These are phyloP conservation scores for Macrostomum lignano DNA, from an alignment of 1,140 invertebrate species.

Conservation along the genomic window DNA sequence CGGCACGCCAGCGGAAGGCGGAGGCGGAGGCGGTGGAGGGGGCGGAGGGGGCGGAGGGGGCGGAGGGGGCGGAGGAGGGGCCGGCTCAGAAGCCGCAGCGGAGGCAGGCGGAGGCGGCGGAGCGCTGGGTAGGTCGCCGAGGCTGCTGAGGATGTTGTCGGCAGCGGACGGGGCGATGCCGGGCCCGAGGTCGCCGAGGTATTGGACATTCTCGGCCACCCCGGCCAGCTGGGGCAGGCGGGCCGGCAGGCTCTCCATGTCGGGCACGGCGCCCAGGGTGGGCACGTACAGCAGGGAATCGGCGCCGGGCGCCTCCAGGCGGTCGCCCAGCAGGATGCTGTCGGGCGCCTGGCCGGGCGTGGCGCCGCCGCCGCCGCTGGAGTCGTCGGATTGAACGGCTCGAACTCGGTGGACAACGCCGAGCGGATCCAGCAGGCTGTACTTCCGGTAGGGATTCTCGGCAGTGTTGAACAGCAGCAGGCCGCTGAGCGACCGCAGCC, in stretches of 20 bases:
- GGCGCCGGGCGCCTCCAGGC: conserved; percentile 34
- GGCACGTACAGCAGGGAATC: conserved; percentile 58
- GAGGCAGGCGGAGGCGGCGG: too few species aligned
- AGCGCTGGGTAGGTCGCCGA: too few species aligned
- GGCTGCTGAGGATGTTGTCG: too few species aligned
- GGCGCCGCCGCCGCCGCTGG: conserved; percentile 22
- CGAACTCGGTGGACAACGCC: too few species aligned
- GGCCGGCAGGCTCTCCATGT: conserved; percentile 51
- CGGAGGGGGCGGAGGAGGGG: too few species aligned
- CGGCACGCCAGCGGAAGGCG: too few species aligned
- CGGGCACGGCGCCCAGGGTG: conserved; percentile 47
- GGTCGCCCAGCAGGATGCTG: conserved; percentile 40
- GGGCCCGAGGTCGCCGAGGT: conserved; percentile 36
- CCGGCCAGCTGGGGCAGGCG: conserved; percentile 56
- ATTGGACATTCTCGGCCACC: conserved; percentile 54
- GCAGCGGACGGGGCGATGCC: conserved; percentile 49
- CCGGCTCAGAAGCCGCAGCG: too few species aligned
- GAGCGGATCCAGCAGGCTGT: conserved; percentile 32
- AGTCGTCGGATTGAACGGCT: conserved; percentile 28
- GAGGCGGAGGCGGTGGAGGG: too few species aligned
- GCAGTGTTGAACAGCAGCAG: too few species aligned
- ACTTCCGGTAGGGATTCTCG: conserved; percentile 35
- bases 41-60: too few species aligned
- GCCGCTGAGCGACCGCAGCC: too few species aligned
- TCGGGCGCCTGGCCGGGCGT: conserved; percentile 46